Base-by-base conservation (phyloP, 2,888 invertebrate species). In the Melipona beecheii region DNA sequence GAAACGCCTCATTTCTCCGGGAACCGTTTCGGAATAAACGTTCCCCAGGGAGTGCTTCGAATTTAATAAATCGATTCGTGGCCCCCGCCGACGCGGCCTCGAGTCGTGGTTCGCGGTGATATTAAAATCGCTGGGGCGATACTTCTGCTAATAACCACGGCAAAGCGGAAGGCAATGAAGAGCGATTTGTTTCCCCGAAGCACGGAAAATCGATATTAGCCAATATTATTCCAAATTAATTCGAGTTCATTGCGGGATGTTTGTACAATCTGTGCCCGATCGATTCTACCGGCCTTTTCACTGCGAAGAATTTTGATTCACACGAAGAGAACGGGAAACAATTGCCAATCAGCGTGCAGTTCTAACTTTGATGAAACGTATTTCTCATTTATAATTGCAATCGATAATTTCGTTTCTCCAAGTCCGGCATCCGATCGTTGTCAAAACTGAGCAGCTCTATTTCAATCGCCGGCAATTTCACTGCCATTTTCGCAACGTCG, bases 31-130 rank as follows among this genome's bases (percentile, higher is more conserved):
- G 43, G 77, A 58, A 62, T 64, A 72, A 77, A 21, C n/a, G 58
- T 52, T 24, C 64, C 78, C 49, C 36, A 15, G 64, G 66, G 74
- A 70, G 27, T 64, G 56, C 74, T 80, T 77, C 71, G 78, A 75
- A 68, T 85, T 87, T 83, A 77, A 85, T 73, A 78, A 88, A 82
- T 72, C 78, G 78, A 83, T 66, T 74, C 71, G 58, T 49, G 31
- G 21, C 62, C 60, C 24, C 56, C 54, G 49, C 24, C 56, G 49
- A 56, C 54, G 65, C 70, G 71, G 31, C 54, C 21, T 31, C 27
- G 75, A 75, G 77, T 78, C 86, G 83, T 64, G 73, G 31, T 13
- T 69, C 52, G 36, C 58, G 78, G 36, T 52, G 78, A 81, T 74
- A 81, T 76, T 77, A 81, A 87, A 84, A 84, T 77, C 56, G 65